Evolutionary conservation across 2,113 vertebrate species (phyloP), one percentile per base, ranked within the genome.

Genomic region (Nycticorax nycticorax): DNA sequence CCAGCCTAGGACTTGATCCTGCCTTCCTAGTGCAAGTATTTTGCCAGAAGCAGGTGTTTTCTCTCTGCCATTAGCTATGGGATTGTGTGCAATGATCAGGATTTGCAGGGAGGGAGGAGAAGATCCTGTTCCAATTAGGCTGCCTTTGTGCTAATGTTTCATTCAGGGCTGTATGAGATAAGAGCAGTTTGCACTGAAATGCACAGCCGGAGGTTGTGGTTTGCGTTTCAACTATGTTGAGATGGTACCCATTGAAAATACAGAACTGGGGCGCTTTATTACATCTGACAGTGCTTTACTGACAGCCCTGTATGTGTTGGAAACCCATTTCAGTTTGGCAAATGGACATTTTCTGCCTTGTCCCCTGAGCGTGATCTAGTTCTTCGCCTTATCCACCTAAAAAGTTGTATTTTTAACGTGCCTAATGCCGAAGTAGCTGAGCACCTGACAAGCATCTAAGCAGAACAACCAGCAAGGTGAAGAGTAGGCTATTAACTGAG

Each of bases 211-310:
- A 91, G 94, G 92, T 91, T 95, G 88, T 92, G 90, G 96, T 95
- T 97, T 96, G 59, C 3, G 27, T 94, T 97, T 96, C 95, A 76
- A 55, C 95, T 93, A 35, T 88, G 60, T 86, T 89, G 95, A 95
- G 96, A 85, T 96, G 91, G 28, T 96, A 92, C 93, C 96, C 96
- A 88, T 95, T 97, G 95, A 97, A 97, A 97, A 97, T 52, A 64
- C 43, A 22, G 17, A 96, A 90, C 24, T 72, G 78, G 92, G 80
- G 67, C 82, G 28, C 69, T 94, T 88, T 88, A 86, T 87, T 96
- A 83, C 73, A 87, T 95, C 88, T 86, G 69, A 56, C 69, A 92
- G 85, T 97, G 92, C 93, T 92, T 97, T 96, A 86, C 88, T 95
- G 88, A 96, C 95, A 92, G 85, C 77, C 95, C 88, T 92, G 43